phyloP scores from a whole-genome alignment of 2,888 invertebrate species.

The Cerastoderma edule region DNA sequence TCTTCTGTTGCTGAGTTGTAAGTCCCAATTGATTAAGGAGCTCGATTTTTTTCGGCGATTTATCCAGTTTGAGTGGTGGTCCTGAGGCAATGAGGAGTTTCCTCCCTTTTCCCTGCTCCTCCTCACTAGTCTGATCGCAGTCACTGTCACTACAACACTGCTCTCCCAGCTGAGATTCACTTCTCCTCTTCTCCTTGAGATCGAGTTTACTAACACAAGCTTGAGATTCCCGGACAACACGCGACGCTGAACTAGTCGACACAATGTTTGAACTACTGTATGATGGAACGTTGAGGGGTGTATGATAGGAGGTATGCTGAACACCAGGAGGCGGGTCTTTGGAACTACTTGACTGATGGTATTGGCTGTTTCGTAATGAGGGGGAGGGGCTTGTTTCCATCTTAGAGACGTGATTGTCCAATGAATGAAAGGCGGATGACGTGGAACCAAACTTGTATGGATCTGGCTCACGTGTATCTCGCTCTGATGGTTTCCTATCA shows the following conservation, averaged over 20 bases:
- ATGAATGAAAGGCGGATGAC: constrained; percentile 56
- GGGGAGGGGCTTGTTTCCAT: constrained; percentile 32
- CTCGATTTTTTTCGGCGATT: constrained; percentile 74
- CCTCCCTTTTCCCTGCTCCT: constrained; percentile 61
- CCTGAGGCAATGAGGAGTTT: constrained; percentile 76
- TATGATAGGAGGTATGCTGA: constrained; percentile 31
- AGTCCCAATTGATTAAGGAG: constrained; percentile 77
- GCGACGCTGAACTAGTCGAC: constrained; percentile 23
- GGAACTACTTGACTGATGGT: constrained; percentile 3
- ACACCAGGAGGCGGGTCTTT: constrained; percentile 2
- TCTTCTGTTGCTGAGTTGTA: constrained; percentile 73
- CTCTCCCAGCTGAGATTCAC: constrained; percentile 67
- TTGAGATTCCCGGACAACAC: constrained; percentile 49
- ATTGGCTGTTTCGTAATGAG: constrained; percentile 4
- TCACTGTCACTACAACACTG: constrained; percentile 73
- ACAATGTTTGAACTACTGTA: constrained; percentile 36
- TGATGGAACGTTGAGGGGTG: constrained; percentile 51
- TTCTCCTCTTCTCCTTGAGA: constrained; percentile 75
- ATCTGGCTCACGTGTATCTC: constrained; percentile 28
- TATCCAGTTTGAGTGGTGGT: constrained; percentile 78
- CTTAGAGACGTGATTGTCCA: constrained; percentile 50
- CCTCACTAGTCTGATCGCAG: constrained; percentile 72
- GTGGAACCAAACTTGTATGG: constrained; percentile 44
- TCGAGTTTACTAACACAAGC: constrained; percentile 80
- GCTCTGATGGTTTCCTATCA: constrained; percentile 28